A percentile compares a stretch with the other conserved stretches of the same genome.
Evolutionary conservation across 2,113 vertebrate species (phyloP).

Genomic region (Trematocara marginatum): DNA sequence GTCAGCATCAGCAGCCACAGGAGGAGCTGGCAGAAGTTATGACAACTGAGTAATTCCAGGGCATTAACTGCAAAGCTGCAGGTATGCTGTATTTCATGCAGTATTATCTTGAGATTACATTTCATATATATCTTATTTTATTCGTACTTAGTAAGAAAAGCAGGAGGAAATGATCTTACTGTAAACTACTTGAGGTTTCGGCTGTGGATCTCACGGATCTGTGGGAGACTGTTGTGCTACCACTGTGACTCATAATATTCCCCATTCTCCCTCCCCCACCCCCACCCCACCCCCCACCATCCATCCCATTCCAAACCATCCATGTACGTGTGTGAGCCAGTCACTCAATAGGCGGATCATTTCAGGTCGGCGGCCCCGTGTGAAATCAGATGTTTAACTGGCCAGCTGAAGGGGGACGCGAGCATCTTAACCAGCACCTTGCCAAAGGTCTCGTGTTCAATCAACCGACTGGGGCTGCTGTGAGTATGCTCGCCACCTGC

Average conservation of each 20-base stretch:
- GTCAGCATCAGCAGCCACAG: not conserved
- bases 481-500: conserved; percentile 67
- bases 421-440: conserved; percentile 69
- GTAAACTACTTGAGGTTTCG: not conserved
- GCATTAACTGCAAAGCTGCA: conserved; percentile 37
- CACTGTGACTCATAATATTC: not conserved
- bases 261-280: not conserved
- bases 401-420: conserved; percentile 37
- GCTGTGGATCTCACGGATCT: not conserved
- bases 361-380: conserved; percentile 48
- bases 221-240: conserved; percentile 1
- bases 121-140: not conserved
- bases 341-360: conserved; percentile 56
- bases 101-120: not conserved
- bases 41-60: conserved; percentile 24
- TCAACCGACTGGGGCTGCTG: conserved; percentile 56
- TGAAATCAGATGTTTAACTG: conserved; percentile 75
- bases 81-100: conserved; percentile 34
- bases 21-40: conserved; percentile 39
- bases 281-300: not conserved
- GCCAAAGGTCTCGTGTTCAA: conserved; percentile 74
- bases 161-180: not conserved
- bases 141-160: not conserved
- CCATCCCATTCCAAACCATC: not conserved
- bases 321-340: conserved; percentile 4